A percentile compares a stretch with the other conserved stretches of the same genome.
Conservation (phyloP, 1,140 invertebrate genomes). For the Teleopsis dalmanni region DNA sequence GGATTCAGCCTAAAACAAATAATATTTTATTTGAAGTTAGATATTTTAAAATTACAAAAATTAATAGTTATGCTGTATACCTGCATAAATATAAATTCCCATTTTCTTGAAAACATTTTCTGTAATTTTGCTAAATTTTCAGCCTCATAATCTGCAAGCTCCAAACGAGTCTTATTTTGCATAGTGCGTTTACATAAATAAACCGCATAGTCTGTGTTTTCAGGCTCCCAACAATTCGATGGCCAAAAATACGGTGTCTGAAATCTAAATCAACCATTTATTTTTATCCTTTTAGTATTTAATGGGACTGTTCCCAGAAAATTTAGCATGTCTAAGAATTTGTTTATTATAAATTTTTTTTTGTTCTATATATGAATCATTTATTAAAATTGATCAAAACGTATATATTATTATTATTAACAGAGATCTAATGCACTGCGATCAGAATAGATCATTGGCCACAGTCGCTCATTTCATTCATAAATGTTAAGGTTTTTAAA, state of each 20-base stretch:
- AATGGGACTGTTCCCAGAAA: no score
- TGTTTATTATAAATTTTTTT: no score
- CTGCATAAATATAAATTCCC: conserved; percentile 99
- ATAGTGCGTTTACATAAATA: conserved; percentile 99
- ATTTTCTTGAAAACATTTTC: conserved; percentile 98
- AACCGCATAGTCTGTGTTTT: conserved; percentile 99
- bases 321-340: no score
- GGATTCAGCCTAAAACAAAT: conserved; percentile 43
- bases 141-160: conserved; percentile 96
- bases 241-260: conserved; percentile 99
- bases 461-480: no score
- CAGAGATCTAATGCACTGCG: no score
- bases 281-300: no score
- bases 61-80: neutral
- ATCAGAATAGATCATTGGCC: no score
- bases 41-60: neutral
- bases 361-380: no score
- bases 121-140: conserved; percentile 95
- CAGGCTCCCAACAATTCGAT: conserved; percentile 97
- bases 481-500: no score
- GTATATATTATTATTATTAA: no score
- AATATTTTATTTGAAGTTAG: conserved; percentile 22
- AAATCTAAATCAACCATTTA: no score
- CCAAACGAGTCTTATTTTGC: conserved; percentile 97
- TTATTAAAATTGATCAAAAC: no score